Evolutionary conservation across 2,888 invertebrate genomes (phyloP), one percentile per base, ranked within the genome.

Genomic region (Sclerodermus sp.): DNA sequence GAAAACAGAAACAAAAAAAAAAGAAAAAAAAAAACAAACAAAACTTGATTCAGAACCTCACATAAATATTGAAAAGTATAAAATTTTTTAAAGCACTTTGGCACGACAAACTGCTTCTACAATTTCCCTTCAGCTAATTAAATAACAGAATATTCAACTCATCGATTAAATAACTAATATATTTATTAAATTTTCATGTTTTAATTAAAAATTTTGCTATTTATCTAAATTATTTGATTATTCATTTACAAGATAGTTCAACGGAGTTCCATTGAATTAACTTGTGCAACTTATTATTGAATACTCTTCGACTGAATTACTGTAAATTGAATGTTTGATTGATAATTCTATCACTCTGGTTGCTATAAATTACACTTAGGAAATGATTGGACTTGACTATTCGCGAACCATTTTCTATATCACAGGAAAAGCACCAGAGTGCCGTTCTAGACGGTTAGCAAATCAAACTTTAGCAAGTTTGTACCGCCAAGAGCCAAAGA

Each of bases 381-480:
- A 50, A 55, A 57, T 52, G 47, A 54, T 46, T 44, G 14, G 23
- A 41, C 45, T 49, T 15, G 32, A 42, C 49, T 57, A 49, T 39
- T 41, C 45, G 47, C 56, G 48, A 58, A 58, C 43, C 38, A 47
- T 50, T 48, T 49, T 53, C 55, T 51, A 57, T 67, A 67, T 67
- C 67, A 67, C 67, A 67, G 67, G 62, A 62, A 57, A 37, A 64
- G 58, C 58, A 60, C 57, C 54, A 45, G 44, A 57, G 61, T 56
- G 58, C 55, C 54, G 53, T 57, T 59, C 52, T 53, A 59, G 42
- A 39, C 47, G 47, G 48, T 47, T 49, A 53, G 51, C 51, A 51
- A 63, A 53, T 53, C 12, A 59, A 55, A 49, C 54, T 34, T 12
- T 13, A 34, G 3, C 34, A 55, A 61, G 53, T 55, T 49, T 51